Base-by-base conservation (phyloP, 2,113 vertebrate species). In the Alectura lathami region DNA sequence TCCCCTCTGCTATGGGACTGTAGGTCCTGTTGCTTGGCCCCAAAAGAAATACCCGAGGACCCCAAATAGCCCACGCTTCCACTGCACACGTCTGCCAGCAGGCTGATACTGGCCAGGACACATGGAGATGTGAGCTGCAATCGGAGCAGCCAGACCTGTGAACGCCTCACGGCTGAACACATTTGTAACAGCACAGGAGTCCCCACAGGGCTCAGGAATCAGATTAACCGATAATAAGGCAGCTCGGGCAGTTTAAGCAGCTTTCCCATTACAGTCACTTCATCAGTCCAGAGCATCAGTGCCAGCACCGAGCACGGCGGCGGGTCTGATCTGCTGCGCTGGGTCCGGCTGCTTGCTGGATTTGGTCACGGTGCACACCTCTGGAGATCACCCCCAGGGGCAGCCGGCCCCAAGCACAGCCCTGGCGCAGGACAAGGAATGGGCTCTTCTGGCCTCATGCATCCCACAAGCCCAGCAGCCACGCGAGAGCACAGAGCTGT, bases 351-450 rank as follows among this genome's bases (percentile, higher is more conserved):
- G 51, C 50, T n/a, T 24, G 8, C 2, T 15, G 57, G 48, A 16
- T 30, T 0, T 30, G 50, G 23, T 13, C 27, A 13, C 0, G 8
- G 45, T 64, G 36, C 68, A 70, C 22, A 81, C 5, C 15, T 3
- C 2, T 14, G 17, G 1, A 1, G 26, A 12, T 5, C 2, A 0
- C 38, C 29, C 30, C 0, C 0, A 64, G 18, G 53, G 1, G 1
- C 0, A 4, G 18, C 23, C 47, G 79, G 30, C 1, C 24, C 24
- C 62, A 15, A 45, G 38, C 8, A 54, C 66, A 77, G 17, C 21
- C 30, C 42, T 3, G 3, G 17, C 20, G 54, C 20, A 69, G 22
- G 29, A 1, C 4, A 45, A 86, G 15, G 32, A 53, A 17, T 1
- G 38, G 45, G 45, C 7, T 81, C 36, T 84, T n/a, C 69, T 54